Evolutionary conservation across 1,140 invertebrate species (phyloP), one percentile per base, ranked within the genome.

Genomic region (Drosophila navojoa): DNA sequence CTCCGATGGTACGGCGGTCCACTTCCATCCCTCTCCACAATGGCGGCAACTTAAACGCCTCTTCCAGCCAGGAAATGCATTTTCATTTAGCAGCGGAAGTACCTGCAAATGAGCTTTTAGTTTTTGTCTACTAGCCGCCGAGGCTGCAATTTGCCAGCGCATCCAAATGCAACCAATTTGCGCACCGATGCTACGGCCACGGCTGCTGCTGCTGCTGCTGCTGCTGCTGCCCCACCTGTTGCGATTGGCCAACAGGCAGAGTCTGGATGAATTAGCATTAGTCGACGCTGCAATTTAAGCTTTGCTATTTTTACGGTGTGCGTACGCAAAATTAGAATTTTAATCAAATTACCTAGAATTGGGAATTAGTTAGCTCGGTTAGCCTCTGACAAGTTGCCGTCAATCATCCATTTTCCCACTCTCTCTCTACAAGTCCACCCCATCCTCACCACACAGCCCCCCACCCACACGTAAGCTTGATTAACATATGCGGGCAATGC

Each of bases 31-130:
- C 68, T 10, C 29, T 29, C 63, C 42, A 73, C 44, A 73, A 50
- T 62, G 66, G 67, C 66, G 66, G 53, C 60, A 54, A 54, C 71
- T 79, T 87, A 87, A 86, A 86, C 79, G 84, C 68, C 68, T 80
- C 89, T 89, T 72, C 54, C 79, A 78, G 60, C 74, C 84, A 90
- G 90, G 90, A 91, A 91, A 91, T 91, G 90, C 81, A 90, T 87
- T 90, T 91, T 87, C 90, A 91, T 91, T 91, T 91, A 71, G 76
- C 73, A 90, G 52, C 85, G 90, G 90, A 91, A 91, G 85, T 91
- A 81, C 72, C 76, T 90, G 80, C 90, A 91, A 91, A 91, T 91
- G 69, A 90, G 86, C 81, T 91, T 91, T 91, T 91, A 91, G 90
- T 91, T 91, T 91, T 90, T 82, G 54, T 72, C 55, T 71, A 81